Evolutionary conservation across 2,888 invertebrate species (phyloP).

Genomic region (Synanthedon andrenaeformis): DNA sequence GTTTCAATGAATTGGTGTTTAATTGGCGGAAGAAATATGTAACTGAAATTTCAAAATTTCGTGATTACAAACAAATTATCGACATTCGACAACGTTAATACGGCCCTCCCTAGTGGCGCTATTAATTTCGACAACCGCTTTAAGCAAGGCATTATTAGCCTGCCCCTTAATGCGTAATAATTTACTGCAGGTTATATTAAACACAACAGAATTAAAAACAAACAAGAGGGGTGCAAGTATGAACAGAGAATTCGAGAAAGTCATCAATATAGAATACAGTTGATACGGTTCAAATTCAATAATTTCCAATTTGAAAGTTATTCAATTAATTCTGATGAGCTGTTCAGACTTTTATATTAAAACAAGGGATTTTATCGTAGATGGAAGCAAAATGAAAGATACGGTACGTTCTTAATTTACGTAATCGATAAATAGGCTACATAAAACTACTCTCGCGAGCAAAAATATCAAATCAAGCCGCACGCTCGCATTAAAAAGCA

Average conservation of each 20-base stretch:
- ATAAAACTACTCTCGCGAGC: no score
- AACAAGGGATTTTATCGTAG: no score
- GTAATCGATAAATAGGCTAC: no score
- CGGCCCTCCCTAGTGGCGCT: slow-evolving; percentile 34
- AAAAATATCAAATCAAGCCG: no score
- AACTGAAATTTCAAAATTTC: no score
- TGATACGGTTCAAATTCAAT: not conserved
- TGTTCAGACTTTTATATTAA: not conserved
- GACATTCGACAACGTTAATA: not conserved
- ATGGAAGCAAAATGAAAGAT: no score
- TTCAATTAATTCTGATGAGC: not conserved
- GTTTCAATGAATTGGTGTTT: no score
- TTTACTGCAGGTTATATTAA: slow-evolving; percentile 66
- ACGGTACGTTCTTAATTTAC: no score
- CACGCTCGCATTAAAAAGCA: no score
- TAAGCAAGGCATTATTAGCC: slow-evolving; percentile 63
- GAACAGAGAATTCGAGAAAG: not conserved
- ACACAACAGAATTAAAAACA: slow-evolving; percentile 64
- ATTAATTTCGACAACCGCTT: slow-evolving; percentile 62
- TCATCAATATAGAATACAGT: not conserved
- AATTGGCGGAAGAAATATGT: no score
- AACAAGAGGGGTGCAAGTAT: slow-evolving; percentile 25
- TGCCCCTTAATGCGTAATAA: slow-evolving; percentile 65
- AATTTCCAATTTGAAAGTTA: not conserved
- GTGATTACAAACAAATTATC: no score